Percentiles rank a stretch among this genome's conserved stretches.
Conservation (phyloP, 2,113 vertebrate genomes). For the Brienomyrus longianalis region DNA sequence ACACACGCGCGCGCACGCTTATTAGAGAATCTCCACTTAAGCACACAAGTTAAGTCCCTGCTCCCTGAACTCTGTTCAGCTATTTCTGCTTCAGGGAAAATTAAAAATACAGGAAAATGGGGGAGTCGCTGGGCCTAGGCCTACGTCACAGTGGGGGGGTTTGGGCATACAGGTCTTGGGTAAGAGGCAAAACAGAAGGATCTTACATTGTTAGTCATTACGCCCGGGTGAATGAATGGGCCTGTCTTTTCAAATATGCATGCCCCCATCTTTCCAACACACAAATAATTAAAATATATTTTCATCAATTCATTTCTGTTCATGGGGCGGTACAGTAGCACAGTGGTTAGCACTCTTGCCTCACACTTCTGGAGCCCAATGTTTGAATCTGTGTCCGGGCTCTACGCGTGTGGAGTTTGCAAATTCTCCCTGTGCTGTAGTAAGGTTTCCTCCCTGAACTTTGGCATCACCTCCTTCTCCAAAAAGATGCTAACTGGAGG, state of each 20-base stretch:
- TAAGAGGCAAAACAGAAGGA: not conserved
- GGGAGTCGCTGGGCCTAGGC: not conserved
- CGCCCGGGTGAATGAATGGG: not conserved
- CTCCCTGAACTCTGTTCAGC: not conserved
- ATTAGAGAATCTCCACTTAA: not conserved
- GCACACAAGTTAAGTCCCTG: not conserved
- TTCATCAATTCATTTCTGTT: not conserved
- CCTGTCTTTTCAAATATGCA: not conserved
- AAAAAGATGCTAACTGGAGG: not conserved
- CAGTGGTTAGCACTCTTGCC: not conserved
- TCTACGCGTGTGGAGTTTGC: not conserved
- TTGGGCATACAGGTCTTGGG: not conserved
- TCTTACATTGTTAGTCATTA: not conserved
- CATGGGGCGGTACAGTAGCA: not conserved
- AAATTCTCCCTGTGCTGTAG: not conserved
- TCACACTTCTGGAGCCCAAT: not conserved
- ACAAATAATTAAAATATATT: not conserved
- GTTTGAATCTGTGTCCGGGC: not conserved
- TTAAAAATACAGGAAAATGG: not conserved
- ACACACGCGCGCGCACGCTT: not conserved
- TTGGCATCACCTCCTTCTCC: not conserved
- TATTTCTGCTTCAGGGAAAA: not conserved
- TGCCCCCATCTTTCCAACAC: not conserved
- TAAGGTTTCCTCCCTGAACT: not conserved
- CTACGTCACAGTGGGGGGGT: not conserved